Conservation (phyloP, 2,888 invertebrate species). For the Troilus luridus region DNA sequence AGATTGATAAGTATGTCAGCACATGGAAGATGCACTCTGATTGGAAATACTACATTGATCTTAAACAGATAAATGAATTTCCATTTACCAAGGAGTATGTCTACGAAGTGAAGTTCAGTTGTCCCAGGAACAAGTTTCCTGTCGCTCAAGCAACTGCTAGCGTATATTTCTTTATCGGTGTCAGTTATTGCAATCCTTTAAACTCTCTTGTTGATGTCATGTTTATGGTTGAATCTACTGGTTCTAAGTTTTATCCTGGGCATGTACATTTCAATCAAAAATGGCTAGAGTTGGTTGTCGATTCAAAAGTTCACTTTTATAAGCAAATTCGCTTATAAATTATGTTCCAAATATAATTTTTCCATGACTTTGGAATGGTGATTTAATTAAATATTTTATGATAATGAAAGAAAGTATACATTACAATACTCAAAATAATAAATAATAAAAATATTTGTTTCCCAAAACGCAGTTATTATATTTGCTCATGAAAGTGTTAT, state of each 20-base stretch:
- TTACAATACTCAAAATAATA: background rate
- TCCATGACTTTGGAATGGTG: background rate
- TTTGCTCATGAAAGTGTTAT: too few relatives aligned
- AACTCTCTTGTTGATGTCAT: constrained; percentile 50
- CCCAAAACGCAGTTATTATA: too few relatives aligned
- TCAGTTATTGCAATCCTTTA: constrained; percentile 25
- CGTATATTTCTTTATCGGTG: constrained; percentile 37
- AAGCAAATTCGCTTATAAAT: constrained; percentile 47
- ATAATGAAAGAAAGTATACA: background rate
- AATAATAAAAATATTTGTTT: background rate
- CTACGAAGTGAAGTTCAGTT: constrained; percentile 54
- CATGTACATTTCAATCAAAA: constrained; percentile 52
- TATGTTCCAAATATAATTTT: background rate
- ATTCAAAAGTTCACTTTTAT: constrained; percentile 56
- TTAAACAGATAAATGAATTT: constrained; percentile 50
- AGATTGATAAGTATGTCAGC: constrained; percentile 42
- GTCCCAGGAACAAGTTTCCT: constrained; percentile 43
- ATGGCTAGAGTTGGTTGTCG: constrained; percentile 49
- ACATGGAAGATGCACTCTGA: constrained; percentile 37
- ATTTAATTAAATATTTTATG: background rate
- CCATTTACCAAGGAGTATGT: constrained; percentile 50
- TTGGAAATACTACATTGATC: constrained; percentile 48
- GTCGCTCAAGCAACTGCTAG: constrained; percentile 54
- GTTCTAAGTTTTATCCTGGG: constrained; percentile 52
- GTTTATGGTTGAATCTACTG: constrained; percentile 55